These are phyloP conservation scores for Neodon shergylaensis DNA, from an alignment of 2,113 vertebrate genomes.

Conservation along the genomic window DNA sequence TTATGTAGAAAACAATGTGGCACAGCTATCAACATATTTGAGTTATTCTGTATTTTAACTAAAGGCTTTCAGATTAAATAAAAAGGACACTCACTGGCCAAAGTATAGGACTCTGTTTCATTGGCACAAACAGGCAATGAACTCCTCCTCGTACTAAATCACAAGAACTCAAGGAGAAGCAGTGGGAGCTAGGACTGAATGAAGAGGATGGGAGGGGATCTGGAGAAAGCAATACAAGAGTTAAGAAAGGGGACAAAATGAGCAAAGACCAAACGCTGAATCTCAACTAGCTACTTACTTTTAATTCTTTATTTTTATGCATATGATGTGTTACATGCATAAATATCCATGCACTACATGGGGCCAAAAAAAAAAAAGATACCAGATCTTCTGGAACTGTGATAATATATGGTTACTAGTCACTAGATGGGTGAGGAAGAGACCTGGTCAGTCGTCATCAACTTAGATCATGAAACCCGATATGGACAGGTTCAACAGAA, in stretches of 20 bases:
- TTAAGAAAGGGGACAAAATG: neutral
- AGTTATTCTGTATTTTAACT: conserved; percentile 28
- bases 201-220: neutral
- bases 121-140: conserved; percentile 6
- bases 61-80: conserved; percentile 15
- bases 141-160: neutral
- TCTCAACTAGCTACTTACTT: conserved; percentile 4
- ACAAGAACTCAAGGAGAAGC: neutral
- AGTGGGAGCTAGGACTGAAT: neutral
- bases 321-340: neutral
- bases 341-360: neutral
- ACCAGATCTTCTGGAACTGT: neutral
- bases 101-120: conserved; percentile 14
- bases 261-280: neutral
- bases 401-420: neutral
- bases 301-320: neutral
- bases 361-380: neutral
- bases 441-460: too few relatives aligned
- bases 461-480: too few relatives aligned
- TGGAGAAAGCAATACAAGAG: neutral
- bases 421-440: neutral
- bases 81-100: neutral
- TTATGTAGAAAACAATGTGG: conserved; percentile 34
- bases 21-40: neutral
- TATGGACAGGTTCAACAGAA: too few relatives aligned